Base-by-base conservation (phyloP, 2,888 invertebrate species). In the Theretra japonica region DNA sequence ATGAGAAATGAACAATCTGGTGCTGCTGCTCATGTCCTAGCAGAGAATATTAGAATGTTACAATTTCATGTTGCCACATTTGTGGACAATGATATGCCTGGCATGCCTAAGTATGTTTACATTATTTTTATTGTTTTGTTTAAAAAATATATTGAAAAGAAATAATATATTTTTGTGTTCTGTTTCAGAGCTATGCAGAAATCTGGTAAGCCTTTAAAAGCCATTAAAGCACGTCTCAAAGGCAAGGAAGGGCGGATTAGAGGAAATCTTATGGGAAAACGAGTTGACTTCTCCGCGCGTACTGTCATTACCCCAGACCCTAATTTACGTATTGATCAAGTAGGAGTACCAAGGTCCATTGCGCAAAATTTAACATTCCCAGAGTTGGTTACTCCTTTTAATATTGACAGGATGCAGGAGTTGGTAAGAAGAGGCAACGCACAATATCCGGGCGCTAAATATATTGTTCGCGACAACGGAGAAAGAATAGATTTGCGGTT, bases 231-330 rank as follows among this genome's bases (percentile, higher is more conserved):
- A 4, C 96, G 99, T 68, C 89, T 98, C 69, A 99, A 99, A 93
- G 99, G 99, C 25, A 99, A 99, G 88, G 99, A 99, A 96, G 99
- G 99, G 0, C 96, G 99, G 84, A 99, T 99, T 84, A 96, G 99
- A 91, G 99, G 99, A 82, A 99, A 99, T 91, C 96, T 99, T 82
- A 99, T 99, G 99, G 99, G 99, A 71, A 99, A 99, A 90, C 98
- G 99, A 95, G 99, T 99, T 0, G 99, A 99, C 88, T 99, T 99
- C 89, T 99, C 99, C 0, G 99, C 99, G 7, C 97, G 99, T 90
- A 99, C 99, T 83, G 99, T 99, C 84, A 99, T 98, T 87, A 99
- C 99, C 23, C 99, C 98, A 0, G 98, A 99, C 95, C 99, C 99
- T 0, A 99, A 98, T 92, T 94, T 99, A 75, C 96, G 98, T 78